Evolutionary conservation across 2,888 invertebrate genomes (phyloP).

Genomic region (Frankliniella fusca): DNA sequence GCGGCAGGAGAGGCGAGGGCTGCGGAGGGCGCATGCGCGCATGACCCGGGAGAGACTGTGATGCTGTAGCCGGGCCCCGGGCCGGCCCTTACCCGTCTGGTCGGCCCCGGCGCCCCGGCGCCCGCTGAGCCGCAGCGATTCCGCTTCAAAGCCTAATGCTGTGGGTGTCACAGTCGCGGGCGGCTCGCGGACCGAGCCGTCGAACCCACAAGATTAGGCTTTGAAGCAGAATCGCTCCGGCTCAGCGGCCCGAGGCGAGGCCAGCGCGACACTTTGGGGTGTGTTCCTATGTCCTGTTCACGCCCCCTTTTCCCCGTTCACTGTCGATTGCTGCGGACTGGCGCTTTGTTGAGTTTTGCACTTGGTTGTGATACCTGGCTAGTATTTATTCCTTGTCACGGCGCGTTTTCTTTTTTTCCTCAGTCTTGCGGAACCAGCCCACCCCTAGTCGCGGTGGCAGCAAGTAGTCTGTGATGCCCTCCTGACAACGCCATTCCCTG

Average conservation of each 20-base stretch:
- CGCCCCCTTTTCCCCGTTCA: not conserved
- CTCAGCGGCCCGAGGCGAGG: not conserved
- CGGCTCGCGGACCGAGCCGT: too few relatives aligned
- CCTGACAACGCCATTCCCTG: constrained; percentile 25
- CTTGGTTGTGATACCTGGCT: not conserved
- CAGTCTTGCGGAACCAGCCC: constrained; percentile 8
- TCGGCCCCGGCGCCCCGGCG: not conserved
- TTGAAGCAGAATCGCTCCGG: constrained; percentile 10
- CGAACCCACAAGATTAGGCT: not conserved
- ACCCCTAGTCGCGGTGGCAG: constrained; percentile 7
- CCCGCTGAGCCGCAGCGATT: not conserved
- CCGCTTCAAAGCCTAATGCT: not conserved
- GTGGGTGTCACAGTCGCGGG: not conserved
- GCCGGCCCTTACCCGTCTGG: too few relatives aligned
- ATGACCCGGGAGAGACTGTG: not conserved
- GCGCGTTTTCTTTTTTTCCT: constrained; percentile 28
- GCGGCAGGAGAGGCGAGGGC: constrained; percentile 27
- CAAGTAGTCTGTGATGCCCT: constrained; percentile 24
- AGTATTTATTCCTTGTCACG: too few relatives aligned
- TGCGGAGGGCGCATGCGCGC: not conserved
- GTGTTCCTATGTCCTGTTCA: not conserved
- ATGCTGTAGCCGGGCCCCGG: not conserved
- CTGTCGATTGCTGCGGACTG: not conserved
- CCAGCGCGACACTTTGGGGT: too few relatives aligned
- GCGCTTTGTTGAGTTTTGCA: constrained; percentile 22